Evolutionary conservation across 1,140 invertebrate genomes (phyloP).

Genomic region (Drosophila grimshawi): DNA sequence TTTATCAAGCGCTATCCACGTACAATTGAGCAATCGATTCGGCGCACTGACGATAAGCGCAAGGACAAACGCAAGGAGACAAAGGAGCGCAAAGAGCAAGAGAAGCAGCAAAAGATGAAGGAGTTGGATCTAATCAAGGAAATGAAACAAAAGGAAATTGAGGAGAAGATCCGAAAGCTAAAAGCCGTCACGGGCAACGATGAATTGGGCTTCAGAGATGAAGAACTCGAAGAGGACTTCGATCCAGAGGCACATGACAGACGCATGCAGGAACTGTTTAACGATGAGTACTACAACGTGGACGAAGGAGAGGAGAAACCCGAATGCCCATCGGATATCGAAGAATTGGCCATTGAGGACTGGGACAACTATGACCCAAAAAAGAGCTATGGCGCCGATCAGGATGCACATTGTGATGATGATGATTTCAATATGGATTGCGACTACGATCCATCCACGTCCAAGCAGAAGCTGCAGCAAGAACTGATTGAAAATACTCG

Average conservation of each 20-base stretch:
- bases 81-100: slow-evolving; percentile 91
- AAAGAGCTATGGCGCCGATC: slow-evolving; percentile 55
- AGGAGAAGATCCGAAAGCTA: slow-evolving; percentile 94
- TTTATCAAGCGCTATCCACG: slow-evolving; percentile 97
- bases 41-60: slow-evolving; percentile 91
- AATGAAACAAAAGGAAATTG: slow-evolving; percentile 95
- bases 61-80: slow-evolving; percentile 91
- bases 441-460: slow-evolving; percentile 89
- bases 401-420: slow-evolving; percentile 89
- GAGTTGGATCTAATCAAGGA: slow-evolving; percentile 95
- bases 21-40: slow-evolving; percentile 92
- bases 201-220: slow-evolving; percentile 88
- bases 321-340: slow-evolving; percentile 90
- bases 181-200: slow-evolving; percentile 95
- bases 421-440: slow-evolving; percentile 95
- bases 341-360: slow-evolving; percentile 89
- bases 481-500: slow-evolving; percentile 87
- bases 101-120: slow-evolving; percentile 93
- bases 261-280: slow-evolving; percentile 94
- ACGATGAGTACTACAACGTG: slow-evolving; percentile 93
- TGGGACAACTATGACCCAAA: slow-evolving; percentile 90
- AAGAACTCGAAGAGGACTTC: slow-evolving; percentile 94
- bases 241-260: slow-evolving; percentile 95
- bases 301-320: slow-evolving; percentile 91
- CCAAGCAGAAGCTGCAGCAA: slow-evolving; percentile 85